Base-by-base conservation (phyloP, 2,797 vertebrate species). In the Sarcophilus harrisii region DNA sequence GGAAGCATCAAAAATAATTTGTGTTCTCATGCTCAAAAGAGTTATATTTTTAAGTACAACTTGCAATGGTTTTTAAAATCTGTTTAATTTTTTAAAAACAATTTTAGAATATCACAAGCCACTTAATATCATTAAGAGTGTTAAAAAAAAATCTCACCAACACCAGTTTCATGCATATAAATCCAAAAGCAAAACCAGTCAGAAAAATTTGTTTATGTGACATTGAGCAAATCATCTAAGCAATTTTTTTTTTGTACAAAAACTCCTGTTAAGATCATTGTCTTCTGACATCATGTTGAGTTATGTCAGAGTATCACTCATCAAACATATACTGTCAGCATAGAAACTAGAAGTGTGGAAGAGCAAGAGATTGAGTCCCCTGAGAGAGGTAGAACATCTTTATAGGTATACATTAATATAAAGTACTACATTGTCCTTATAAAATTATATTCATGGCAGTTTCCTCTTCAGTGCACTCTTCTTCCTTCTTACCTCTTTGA, bases 11-110 rank as follows among this genome's bases (percentile, higher is more conserved):
- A 73, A 91, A 96, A 96, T 92, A 96, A 96, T 73, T 97, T 93
- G 93, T 95, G 94, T 58, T 91, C 94, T 93, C 10, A 92, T 11
- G 30, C 58, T 90, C 90, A 60, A 93, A 95, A 92, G 45, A 95
- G 52, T 62, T 45, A 29, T 95, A 30, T 52, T 30, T 58, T 58
- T n/a, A 96, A 73, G 24, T 4, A 0, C 55, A 4, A 92, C 5
- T 0, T 60, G 0, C 62, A 5, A 14, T 62, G 91, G 29, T 59
- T 91, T 73, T 95, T 96, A n/a, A 93, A 66, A 45, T 1, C 0
- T 10, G 0, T 60, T 95, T 59, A 0, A 32, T 90, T 97, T 92
- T 73, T 62, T 13, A 14, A 32, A 55, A 55, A 55, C 11, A 11
- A 55, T 55, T 55, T 62, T 62, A 32, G 60, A 29, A 4, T 54